These are phyloP conservation scores for Pelecanoides urinatrix DNA, from an alignment of 2,113 vertebrate genomes.

Conservation along the genomic window DNA sequence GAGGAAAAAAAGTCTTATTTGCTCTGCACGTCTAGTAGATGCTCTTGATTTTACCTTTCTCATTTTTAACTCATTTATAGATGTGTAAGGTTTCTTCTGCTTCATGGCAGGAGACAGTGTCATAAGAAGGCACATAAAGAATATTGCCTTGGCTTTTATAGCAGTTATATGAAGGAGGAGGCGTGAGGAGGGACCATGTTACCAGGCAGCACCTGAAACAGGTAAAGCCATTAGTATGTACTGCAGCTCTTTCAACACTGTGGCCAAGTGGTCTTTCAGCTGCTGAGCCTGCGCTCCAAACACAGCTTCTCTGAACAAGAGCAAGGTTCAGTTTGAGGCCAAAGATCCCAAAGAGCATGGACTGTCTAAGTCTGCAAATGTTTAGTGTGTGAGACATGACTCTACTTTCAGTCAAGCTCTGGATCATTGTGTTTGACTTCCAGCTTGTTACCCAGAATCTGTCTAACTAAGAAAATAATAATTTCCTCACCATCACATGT, in stretches of 20 bases:
- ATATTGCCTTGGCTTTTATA: neutral
- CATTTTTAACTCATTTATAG: neutral
- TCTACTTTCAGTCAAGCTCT: neutral
- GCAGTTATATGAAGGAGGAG: neutral
- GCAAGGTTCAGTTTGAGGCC: neutral
- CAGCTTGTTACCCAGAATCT: neutral
- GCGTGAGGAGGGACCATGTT: neutral
- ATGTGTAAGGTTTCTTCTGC: neutral
- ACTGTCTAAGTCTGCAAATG: neutral
- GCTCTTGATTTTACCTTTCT: neutral
- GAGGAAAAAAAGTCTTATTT: neutral
- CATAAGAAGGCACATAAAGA: neutral
- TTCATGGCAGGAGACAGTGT: neutral
- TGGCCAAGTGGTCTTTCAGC: neutral
- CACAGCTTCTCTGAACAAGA: neutral
- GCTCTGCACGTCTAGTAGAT: neutral
- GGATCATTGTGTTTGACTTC: neutral
- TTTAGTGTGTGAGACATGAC: neutral
- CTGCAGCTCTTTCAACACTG: neutral
- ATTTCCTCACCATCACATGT: neutral
- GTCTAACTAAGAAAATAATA: neutral
- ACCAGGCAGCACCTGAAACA: neutral
- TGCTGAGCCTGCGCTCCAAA: neutral
- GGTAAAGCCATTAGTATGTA: neutral
- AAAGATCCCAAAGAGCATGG: neutral